Evolutionary conservation across 2,888 invertebrate genomes (phyloP).

Genomic region (Branchellion lobata): DNA sequence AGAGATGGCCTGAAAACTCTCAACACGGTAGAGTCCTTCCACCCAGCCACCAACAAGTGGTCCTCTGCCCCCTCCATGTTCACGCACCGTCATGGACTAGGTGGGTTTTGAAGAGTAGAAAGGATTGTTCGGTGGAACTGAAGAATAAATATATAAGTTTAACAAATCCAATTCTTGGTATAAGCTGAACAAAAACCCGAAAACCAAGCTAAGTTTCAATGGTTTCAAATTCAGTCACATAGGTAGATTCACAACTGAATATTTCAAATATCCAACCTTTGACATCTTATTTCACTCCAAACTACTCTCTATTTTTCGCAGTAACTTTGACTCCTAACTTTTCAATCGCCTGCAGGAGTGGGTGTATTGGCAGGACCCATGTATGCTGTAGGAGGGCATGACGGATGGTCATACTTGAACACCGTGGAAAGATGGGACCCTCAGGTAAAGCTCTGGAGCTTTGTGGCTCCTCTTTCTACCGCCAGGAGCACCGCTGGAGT

Average conservation of each 20-base stretch:
- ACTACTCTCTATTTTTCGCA: no score
- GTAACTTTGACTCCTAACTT: no score
- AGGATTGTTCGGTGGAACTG: neutral
- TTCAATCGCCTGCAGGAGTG: slow-evolving; percentile 60
- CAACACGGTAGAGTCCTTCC: slow-evolving; percentile 62
- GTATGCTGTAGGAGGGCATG: slow-evolving; percentile 92
- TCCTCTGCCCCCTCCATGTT: slow-evolving; percentile 79
- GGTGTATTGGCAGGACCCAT: slow-evolving; percentile 77
- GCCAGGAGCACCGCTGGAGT: slow-evolving; percentile 88
- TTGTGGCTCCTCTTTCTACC: slow-evolving; percentile 83
- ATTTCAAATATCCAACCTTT: no score
- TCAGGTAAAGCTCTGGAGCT: slow-evolving; percentile 81
- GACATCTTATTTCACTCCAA: neutral
- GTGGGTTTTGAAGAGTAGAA: slow-evolving; percentile 57
- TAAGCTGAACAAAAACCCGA: neutral
- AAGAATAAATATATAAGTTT: neutral
- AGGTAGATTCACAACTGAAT: no score
- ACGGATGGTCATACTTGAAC: slow-evolving; percentile 90
- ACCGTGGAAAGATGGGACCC: slow-evolving; percentile 93
- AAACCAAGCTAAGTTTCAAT: no score
- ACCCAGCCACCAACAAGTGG: slow-evolving; percentile 72
- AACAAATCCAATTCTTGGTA: neutral
- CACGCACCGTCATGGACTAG: slow-evolving; percentile 73
- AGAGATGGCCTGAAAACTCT: slow-evolving; percentile 87
- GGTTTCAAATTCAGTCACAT: no score